Evolutionary conservation across 2,888 invertebrate genomes (phyloP).

Genomic region (Drosophila austrosaltans): DNA sequence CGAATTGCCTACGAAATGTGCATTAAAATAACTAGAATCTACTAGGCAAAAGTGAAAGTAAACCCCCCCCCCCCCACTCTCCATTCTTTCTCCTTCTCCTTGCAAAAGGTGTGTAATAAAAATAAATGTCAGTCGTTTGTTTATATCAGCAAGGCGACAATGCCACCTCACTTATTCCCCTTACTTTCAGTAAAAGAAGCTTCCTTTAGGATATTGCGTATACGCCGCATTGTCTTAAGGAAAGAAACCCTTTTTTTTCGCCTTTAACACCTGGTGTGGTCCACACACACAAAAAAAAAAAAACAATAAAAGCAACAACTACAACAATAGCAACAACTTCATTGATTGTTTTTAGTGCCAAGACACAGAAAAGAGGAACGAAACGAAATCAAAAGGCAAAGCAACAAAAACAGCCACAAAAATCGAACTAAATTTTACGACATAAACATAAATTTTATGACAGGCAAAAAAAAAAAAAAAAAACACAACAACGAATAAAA

Average conservation of each 20-base stretch:
- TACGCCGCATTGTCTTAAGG: conserved; percentile 42
- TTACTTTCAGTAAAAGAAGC: neutral
- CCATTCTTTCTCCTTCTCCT: no score
- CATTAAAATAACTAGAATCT: conserved; percentile 81
- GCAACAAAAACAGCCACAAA: conserved; percentile 50
- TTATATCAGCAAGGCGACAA: conserved; percentile 80
- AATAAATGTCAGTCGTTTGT: conserved; percentile 84
- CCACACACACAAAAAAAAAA: conserved; percentile 26
- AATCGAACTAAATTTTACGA: conserved; percentile 79
- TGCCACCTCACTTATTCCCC: conserved; percentile 20
- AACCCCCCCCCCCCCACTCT: conserved; percentile 12
- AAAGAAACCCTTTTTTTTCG: conserved; percentile 54
- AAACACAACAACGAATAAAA: conserved; percentile 72
- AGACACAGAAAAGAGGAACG: conserved; percentile 39
- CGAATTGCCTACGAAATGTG: conserved; percentile 81
- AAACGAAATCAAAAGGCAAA: conserved; percentile 59
- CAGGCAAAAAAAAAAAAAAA: conserved; percentile 54
- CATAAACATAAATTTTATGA: conserved; percentile 81
- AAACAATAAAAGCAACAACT: conserved; percentile 22
- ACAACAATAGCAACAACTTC: conserved; percentile 14
- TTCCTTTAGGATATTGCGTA: conserved; percentile 45
- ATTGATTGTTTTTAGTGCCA: conserved; percentile 51
- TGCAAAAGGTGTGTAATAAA: conserved; percentile 83
- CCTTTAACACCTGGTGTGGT: conserved; percentile 68
- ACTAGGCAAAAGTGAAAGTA: conserved; percentile 56